A percentile compares a stretch with the other conserved stretches of the same genome.
Evolutionary conservation across 2,888 invertebrate genomes (phyloP).

Genomic region (Caenorhabditis parvicauda): DNA sequence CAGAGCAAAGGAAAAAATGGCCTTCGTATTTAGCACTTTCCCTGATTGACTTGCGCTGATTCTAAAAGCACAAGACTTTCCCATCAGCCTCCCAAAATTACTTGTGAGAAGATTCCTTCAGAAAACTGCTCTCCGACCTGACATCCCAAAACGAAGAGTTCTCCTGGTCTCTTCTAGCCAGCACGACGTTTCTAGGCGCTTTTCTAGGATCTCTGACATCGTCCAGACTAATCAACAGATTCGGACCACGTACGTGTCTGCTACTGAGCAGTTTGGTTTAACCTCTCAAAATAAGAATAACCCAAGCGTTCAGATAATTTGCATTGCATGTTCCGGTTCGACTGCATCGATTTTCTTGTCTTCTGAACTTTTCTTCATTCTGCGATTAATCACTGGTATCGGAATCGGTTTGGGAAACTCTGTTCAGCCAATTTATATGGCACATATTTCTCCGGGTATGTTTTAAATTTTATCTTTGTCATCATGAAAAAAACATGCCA

Average conservation of each 20-base stretch:
- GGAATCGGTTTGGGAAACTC: conserved; percentile 52
- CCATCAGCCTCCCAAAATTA: no score
- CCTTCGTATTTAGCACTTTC: no score
- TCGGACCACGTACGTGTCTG: conserved; percentile 25
- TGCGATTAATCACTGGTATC: conserved; percentile 42
- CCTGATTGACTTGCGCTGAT: no score
- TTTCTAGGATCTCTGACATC: conserved; percentile 29
- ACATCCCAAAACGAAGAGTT: no score
- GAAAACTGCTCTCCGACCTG: no score
- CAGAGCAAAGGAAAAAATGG: conserved; percentile 51
- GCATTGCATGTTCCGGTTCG: conserved; percentile 25
- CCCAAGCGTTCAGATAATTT: conserved; percentile 11
- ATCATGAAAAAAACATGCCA: no score
- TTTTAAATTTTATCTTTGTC: neutral
- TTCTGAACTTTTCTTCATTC: conserved; percentile 40
- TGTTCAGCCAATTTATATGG: conserved; percentile 46
- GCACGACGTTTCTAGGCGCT: conserved; percentile 51
- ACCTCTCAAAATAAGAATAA: neutral
- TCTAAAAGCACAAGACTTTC: no score
- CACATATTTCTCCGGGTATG: conserved; percentile 50
- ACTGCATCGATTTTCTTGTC: conserved; percentile 14
- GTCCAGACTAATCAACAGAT: conserved; percentile 4
- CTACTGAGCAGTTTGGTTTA: no score
- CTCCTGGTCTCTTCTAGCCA: conserved; percentile 48
- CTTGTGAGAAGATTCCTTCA: no score